Conservation (phyloP, 2,113 vertebrate genomes). For the Phasianus colchicus region DNA sequence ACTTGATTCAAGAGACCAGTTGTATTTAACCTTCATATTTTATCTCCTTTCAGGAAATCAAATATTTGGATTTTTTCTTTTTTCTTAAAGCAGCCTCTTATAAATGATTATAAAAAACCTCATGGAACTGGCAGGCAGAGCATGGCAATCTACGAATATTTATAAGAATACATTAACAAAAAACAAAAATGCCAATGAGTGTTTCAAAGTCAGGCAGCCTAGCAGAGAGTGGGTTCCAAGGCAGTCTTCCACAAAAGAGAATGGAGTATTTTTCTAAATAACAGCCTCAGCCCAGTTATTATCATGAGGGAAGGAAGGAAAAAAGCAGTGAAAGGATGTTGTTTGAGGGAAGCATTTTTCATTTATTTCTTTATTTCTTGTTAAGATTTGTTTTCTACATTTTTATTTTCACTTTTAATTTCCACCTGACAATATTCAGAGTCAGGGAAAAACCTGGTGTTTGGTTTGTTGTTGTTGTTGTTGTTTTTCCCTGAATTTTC, state of each 20-base stretch:
- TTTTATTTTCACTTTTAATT: background rate
- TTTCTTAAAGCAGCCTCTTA: background rate
- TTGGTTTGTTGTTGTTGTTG: too few relatives aligned
- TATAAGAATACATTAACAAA: background rate
- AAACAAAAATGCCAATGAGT: background rate
- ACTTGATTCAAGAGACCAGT: background rate
- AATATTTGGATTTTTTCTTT: background rate
- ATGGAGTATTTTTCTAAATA: background rate
- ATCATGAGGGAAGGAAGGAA: background rate
- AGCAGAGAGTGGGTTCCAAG: background rate
- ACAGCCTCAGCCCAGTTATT: background rate
- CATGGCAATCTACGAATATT: background rate
- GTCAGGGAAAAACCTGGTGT: background rate
- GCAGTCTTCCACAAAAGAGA: background rate
- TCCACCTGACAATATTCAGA: background rate
- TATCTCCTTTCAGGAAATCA: background rate
- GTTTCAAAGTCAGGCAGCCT: background rate
- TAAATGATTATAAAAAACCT: background rate
- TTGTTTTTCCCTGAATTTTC: too few relatives aligned
- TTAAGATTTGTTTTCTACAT: background rate
- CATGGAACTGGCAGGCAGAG: background rate
- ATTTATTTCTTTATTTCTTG: background rate
- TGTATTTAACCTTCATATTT: background rate
- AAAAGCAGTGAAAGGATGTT: accelerated
- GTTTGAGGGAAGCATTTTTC: background rate